Conservation (phyloP, 2,797 vertebrate species). For the Perodicticus potto region DNA sequence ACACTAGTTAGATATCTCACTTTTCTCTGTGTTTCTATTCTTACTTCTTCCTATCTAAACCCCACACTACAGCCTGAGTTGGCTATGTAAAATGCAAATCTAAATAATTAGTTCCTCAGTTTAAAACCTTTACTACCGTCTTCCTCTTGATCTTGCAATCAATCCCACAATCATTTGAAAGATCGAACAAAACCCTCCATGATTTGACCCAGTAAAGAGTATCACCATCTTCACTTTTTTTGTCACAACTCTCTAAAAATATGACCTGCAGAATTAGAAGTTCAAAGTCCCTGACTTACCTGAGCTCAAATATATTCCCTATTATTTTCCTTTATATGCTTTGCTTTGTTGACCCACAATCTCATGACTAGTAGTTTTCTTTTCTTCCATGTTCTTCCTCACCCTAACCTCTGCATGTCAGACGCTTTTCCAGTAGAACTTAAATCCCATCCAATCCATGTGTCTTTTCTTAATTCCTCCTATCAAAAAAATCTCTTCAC, state of each 20-base stretch:
- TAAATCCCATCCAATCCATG: not conserved
- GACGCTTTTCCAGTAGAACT: not conserved
- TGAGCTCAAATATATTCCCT: not conserved
- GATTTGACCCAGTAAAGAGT: not conserved
- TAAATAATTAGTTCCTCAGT: not conserved
- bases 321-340: not conserved
- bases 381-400: not conserved
- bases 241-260: not conserved
- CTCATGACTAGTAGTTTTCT: not conserved
- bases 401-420: not conserved
- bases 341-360: not conserved
- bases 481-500: not conserved
- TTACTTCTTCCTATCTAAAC: not conserved
- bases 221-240: not conserved
- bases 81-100: conserved; percentile 22
- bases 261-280: not conserved
- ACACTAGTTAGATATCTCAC: not conserved
- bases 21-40: conserved; percentile 3
- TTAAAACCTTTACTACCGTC: not conserved
- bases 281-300: not conserved
- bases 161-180: conserved; percentile 24
- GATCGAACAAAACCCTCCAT: not conserved
- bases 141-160: not conserved
- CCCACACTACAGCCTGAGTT: not conserved
- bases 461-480: not conserved